Conservation (phyloP, 2,888 invertebrate genomes). For the Uropetala carovei region DNA sequence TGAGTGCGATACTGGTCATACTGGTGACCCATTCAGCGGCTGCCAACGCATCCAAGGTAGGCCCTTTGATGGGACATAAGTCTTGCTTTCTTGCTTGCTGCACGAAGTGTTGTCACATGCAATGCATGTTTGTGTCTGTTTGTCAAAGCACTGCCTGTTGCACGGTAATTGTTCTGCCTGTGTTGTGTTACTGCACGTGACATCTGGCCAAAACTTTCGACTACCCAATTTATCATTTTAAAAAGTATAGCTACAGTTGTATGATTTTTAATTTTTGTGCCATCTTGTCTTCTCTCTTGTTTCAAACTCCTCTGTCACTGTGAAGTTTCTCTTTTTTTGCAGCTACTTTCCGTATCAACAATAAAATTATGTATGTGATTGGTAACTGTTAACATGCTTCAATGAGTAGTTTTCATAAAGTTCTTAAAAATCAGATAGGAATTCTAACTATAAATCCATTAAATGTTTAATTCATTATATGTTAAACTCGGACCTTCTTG, state of each 20-base stretch:
- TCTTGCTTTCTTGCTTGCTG: slow-evolving; percentile 57
- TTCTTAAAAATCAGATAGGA: too few species aligned
- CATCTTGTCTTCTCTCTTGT: background rate
- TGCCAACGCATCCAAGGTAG: slow-evolving; percentile 74
- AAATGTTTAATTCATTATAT: too few species aligned
- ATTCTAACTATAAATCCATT: too few species aligned
- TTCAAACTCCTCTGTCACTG: background rate
- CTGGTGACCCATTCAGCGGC: slow-evolving; percentile 84
- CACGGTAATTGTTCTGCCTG: slow-evolving; percentile 56
- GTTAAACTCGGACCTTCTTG: too few species aligned
- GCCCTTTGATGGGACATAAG: slow-evolving; percentile 44
- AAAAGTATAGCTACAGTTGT: too few species aligned
- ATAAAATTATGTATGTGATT: too few species aligned
- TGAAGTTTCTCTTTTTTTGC: too few species aligned
- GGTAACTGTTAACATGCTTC: too few species aligned
- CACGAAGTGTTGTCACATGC: slow-evolving; percentile 53
- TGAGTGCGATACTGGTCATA: slow-evolving; percentile 88
- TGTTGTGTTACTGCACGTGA: slow-evolving; percentile 59
- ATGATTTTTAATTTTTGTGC: background rate
- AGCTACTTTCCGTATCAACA: too few species aligned
- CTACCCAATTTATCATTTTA: background rate
- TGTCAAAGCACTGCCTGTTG: slow-evolving; percentile 60
- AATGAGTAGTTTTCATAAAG: too few species aligned
- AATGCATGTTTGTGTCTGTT: slow-evolving; percentile 47
- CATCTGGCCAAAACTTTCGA: slow-evolving; percentile 51